Evolutionary conservation across 2,113 vertebrate species (phyloP).

Genomic region (Nymphicus hollandicus): DNA sequence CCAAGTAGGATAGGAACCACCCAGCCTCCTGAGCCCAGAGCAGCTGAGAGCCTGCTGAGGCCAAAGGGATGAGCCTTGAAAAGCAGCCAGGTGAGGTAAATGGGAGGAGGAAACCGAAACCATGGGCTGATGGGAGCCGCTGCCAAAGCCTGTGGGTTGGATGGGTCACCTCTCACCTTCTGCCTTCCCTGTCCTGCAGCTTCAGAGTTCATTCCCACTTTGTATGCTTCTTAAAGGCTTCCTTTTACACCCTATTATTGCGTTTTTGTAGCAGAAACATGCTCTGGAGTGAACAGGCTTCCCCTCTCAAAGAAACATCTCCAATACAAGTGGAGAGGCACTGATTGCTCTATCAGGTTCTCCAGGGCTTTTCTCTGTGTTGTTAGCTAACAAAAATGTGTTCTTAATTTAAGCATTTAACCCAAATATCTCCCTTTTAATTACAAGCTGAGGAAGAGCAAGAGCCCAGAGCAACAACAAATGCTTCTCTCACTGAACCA

Average conservation of each 20-base stretch:
- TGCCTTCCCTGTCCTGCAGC: neutral
- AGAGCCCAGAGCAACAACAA: neutral
- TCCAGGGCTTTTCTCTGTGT: neutral
- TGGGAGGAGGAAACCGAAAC: neutral
- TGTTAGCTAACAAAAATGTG: neutral
- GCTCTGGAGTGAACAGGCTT: neutral
- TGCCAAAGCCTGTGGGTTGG: neutral
- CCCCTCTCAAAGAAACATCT: neutral
- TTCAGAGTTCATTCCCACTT: neutral
- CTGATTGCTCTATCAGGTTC: neutral
- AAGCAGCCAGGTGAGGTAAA: neutral
- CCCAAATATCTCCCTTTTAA: neutral
- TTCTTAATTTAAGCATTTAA: neutral
- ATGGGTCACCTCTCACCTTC: neutral
- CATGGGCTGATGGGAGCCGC: neutral
- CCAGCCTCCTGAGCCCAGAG: neutral
- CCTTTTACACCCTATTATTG: neutral
- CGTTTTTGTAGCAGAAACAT: neutral
- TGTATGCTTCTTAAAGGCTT: neutral
- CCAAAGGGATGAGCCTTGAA: neutral
- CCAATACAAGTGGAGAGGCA: neutral
- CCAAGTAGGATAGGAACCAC: neutral
- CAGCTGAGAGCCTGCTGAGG: neutral
- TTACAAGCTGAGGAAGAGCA: neutral
- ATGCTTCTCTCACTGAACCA: neutral